Percentiles rank a stretch among this genome's conserved stretches.
These are phyloP conservation scores for Autographa gamma DNA, from an alignment of 2,888 invertebrate species.

Conservation along the genomic window DNA sequence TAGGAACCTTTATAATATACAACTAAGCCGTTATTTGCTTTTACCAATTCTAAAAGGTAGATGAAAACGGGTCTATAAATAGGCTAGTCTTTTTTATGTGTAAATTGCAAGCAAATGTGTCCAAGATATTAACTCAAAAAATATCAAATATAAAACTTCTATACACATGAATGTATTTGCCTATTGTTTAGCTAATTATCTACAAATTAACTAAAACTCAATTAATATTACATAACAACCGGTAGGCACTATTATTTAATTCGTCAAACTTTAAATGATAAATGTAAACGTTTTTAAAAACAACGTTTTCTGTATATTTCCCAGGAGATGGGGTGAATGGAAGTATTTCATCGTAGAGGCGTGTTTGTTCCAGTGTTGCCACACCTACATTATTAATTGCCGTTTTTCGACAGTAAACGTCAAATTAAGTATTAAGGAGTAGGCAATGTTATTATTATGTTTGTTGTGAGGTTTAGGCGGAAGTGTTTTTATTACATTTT, in stretches of 20 bases:
- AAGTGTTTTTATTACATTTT: too few relatives aligned
- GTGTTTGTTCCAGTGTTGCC: slow-evolving; percentile 44
- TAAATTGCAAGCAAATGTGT: too few relatives aligned
- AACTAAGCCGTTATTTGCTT: too few relatives aligned
- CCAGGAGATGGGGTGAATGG: slow-evolving; percentile 47
- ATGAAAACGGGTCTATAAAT: too few relatives aligned
- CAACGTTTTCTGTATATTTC: slow-evolving; percentile 55
- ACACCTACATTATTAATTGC: slow-evolving; percentile 48
- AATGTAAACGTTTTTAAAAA: slow-evolving; percentile 34
- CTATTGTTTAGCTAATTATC: background rate
- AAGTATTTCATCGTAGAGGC: slow-evolving; percentile 54
- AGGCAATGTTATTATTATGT: background rate
- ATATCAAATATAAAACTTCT: too few relatives aligned
- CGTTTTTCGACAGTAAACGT: slow-evolving; percentile 19
- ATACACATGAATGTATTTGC: too few relatives aligned
- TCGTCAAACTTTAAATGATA: slow-evolving; percentile 14
- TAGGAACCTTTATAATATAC: too few relatives aligned
- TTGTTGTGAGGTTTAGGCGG: background rate
- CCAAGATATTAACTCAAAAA: too few relatives aligned
- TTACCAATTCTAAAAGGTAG: too few relatives aligned
- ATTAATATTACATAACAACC: background rate
- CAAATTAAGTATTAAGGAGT: background rate
- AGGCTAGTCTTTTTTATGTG: too few relatives aligned
- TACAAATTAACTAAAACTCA: background rate
- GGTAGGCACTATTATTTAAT: slow-evolving; percentile 15